Evolutionary conservation across 2,797 vertebrate species (phyloP).

Genomic region (Smutsia gigantea): DNA sequence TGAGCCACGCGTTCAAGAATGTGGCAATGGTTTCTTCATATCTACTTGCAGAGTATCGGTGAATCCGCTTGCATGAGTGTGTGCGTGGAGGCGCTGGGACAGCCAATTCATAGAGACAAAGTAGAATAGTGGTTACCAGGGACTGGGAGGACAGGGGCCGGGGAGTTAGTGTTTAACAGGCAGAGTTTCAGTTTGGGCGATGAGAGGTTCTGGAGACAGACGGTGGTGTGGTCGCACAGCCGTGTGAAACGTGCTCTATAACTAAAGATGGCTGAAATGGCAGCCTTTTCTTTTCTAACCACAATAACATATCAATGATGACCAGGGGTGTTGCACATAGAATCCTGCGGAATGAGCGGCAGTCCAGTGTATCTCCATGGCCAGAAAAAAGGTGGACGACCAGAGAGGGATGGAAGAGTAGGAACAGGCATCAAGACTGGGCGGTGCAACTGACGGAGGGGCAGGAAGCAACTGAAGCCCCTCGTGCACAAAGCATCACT

Average conservation of each 20-base stretch:
- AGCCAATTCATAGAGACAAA: not conserved
- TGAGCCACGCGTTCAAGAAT: not conserved
- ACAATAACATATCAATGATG: not conserved
- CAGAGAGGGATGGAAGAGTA: slow-evolving; percentile 91
- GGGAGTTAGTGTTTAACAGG: not conserved
- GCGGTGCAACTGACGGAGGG: slow-evolving; percentile 88
- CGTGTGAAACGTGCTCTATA: not conserved
- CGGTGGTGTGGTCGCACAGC: not conserved
- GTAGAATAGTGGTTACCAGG: not conserved
- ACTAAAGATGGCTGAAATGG: not conserved
- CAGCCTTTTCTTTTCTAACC: not conserved
- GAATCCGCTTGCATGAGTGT: not conserved
- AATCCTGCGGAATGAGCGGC: slow-evolving; percentile 90
- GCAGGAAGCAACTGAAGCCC: slow-evolving; percentile 89
- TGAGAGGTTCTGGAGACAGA: not conserved
- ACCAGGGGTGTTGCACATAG: slow-evolving; percentile 72
- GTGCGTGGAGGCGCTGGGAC: not conserved
- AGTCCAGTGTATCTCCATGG: slow-evolving; percentile 92
- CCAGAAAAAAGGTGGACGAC: slow-evolving; percentile 90
- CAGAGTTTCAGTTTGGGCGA: not conserved
- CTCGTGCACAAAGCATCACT: not conserved
- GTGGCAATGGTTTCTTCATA: not conserved
- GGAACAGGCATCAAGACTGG: slow-evolving; percentile 89
- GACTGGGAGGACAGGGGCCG: not conserved
- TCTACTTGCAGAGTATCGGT: not conserved